Conservation (phyloP, 2,113 vertebrate genomes). For the Corythornis madagascariensis region DNA sequence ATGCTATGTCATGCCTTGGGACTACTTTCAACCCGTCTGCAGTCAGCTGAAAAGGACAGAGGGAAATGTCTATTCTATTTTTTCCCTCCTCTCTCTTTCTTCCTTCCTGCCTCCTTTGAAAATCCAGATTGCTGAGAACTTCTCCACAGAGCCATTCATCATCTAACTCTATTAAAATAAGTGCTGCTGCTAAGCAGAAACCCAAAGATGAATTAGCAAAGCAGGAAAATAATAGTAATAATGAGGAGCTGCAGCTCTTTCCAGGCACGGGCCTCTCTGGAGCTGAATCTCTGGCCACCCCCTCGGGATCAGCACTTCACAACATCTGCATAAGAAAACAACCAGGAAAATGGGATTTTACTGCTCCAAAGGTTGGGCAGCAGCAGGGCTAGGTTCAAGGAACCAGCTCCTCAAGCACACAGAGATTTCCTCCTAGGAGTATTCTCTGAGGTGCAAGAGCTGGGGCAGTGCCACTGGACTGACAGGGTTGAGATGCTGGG, state of each 20-base stretch:
- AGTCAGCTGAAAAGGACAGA: constrained; percentile 32
- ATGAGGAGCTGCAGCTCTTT: not conserved
- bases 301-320: not conserved
- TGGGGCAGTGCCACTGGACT: not conserved
- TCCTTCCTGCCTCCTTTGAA: not conserved
- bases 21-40: not conserved
- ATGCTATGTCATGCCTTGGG: constrained; percentile 6
- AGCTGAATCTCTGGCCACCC: not conserved
- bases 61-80: not conserved
- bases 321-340: not conserved
- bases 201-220: not conserved
- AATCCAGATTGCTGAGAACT: not conserved
- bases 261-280: not conserved
- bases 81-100: not conserved
- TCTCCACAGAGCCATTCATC: not conserved
- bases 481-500: not conserved
- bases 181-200: not conserved
- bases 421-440: not conserved
- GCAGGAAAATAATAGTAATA: fast-evolving
- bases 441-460: not conserved
- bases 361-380: fast-evolving
- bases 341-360: not conserved
- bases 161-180: not conserved
- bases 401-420: not conserved
- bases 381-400: not conserved